Percentiles rank a stretch among this genome's conserved stretches.
phyloP scores from a whole-genome alignment of 2,888 invertebrate genomes.

The Eumerus sabulonum region DNA sequence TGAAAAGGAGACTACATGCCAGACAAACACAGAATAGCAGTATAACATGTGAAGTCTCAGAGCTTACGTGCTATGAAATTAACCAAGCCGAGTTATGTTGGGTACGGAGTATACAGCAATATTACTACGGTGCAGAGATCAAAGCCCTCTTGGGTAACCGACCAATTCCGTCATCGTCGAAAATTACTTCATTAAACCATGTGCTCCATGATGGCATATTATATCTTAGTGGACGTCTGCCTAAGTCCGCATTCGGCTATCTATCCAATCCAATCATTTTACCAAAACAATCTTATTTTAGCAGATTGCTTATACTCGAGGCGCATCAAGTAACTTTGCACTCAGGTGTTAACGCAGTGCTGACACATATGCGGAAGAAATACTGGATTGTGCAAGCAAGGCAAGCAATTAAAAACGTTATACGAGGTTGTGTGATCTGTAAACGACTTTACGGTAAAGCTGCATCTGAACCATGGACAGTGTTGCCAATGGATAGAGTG shows the following conservation, averaged over 20 bases:
- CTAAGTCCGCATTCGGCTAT: background rate
- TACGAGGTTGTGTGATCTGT: slow-evolving; percentile 17
- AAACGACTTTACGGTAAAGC: slow-evolving; percentile 1
- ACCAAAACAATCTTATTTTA: slow-evolving; percentile 15
- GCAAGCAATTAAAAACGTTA: slow-evolving; percentile 30
- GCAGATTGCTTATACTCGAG: slow-evolving; percentile 4
- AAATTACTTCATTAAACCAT: slow-evolving; percentile 5
- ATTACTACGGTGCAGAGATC: background rate
- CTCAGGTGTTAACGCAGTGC: slow-evolving; percentile 38
- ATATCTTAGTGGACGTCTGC: background rate
- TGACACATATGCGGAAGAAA: slow-evolving; percentile 39
- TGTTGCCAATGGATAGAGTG: background rate
- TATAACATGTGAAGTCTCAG: background rate
- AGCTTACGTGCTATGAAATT: background rate
- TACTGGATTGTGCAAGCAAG: slow-evolving; percentile 54
- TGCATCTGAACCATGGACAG: background rate
- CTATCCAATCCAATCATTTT: slow-evolving; percentile 7
- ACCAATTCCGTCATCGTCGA: background rate
- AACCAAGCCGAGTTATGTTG: slow-evolving; percentile 6
- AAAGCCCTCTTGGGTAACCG: background rate
- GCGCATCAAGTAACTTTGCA: slow-evolving; percentile 12
- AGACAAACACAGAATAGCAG: too few relatives aligned
- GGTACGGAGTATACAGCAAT: background rate
- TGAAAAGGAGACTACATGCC: background rate
- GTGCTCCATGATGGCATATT: background rate